Conservation (phyloP, 2,888 invertebrate genomes). For the Scaptomyza reducta region DNA sequence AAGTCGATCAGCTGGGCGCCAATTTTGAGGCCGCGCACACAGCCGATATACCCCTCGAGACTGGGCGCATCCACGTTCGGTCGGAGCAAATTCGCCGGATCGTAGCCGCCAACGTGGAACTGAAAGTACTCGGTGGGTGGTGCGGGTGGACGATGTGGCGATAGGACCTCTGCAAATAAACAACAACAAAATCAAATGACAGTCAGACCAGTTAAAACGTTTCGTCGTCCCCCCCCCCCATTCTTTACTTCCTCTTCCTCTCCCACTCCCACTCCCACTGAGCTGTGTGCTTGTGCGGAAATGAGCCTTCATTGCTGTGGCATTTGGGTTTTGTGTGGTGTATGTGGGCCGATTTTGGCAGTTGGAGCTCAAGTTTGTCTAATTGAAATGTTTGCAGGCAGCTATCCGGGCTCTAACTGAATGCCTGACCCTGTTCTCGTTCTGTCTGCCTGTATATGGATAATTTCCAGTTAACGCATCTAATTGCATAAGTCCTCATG, state of each 20-base stretch:
- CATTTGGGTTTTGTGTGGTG: slow-evolving; percentile 53
- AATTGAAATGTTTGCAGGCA: slow-evolving; percentile 48
- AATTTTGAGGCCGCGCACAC: slow-evolving; percentile 94
- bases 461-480: slow-evolving; percentile 69
- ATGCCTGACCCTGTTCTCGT: slow-evolving; percentile 2
- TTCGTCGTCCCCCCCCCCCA: neutral
- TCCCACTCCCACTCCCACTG: neutral
- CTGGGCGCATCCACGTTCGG: slow-evolving; percentile 85
- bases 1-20: slow-evolving; percentile 92
- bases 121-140: slow-evolving; percentile 96
- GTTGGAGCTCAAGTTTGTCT: slow-evolving; percentile 72
- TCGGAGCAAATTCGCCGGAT: slow-evolving; percentile 89
- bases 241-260: too few species aligned
- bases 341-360: slow-evolving; percentile 19
- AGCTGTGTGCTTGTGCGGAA: slow-evolving; percentile 52
- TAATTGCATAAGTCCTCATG: slow-evolving; percentile 80
- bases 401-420: slow-evolving; percentile 6
- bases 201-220: slow-evolving; percentile 26
- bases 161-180: slow-evolving; percentile 89
- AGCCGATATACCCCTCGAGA: slow-evolving; percentile 92
- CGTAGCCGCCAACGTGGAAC: slow-evolving; percentile 93
- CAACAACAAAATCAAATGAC: slow-evolving; percentile 68
- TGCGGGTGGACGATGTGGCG: slow-evolving; percentile 94
- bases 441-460: slow-evolving; percentile 15
- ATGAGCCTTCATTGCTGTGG: slow-evolving; percentile 70